Base-by-base conservation (phyloP, 2,888 invertebrate genomes). In the Scaptomyza tumidula region DNA sequence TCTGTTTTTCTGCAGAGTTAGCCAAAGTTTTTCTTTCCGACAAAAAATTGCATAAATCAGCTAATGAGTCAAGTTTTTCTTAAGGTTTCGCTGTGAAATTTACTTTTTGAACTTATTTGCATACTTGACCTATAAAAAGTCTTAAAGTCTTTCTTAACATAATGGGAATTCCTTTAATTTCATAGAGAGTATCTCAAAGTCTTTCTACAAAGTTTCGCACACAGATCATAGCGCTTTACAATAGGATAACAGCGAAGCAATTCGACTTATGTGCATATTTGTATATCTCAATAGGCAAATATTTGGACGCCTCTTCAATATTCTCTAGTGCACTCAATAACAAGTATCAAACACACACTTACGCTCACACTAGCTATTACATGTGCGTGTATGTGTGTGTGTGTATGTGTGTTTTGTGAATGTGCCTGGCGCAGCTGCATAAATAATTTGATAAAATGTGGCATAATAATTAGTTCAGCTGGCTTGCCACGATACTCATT, bases 401-500 rank as follows among this genome's bases (percentile, higher is more conserved):
- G 35, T 37, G 5, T n/a, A 1, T 16, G 43, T 16, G 41, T 29
- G 6, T 35, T 39, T 39, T 16, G 46, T 16, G 41, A 35, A 11
- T 29, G 44, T 39, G 44, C 14, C 43, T 49, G 27, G 46, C 50
- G 39, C 43, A 57, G 75, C 66, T 83, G 89, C 86, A 89, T 86
- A 85, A 79, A 88, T 86, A 84, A 81, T 77, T 79, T 75, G 70
- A 80, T 75, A 53, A 75, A 77, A 66, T 77, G 76, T 64, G 75
- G 70, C 84, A 74, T 73, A 82, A 78, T 80, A 80, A 73, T 89
- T 90, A 86, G 77, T 82, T 80, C 79, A 75, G 71, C 83, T 64
- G 70, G 72, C 69, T 65, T 33, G 16, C 33, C 13, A 37, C 60
- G 59, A 3, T 39, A 39, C 56, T 71, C 71, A 81, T 89, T 80